Evolutionary conservation across 2,888 invertebrate genomes (phyloP).

Genomic region (Trichogramma evanescens): DNA sequence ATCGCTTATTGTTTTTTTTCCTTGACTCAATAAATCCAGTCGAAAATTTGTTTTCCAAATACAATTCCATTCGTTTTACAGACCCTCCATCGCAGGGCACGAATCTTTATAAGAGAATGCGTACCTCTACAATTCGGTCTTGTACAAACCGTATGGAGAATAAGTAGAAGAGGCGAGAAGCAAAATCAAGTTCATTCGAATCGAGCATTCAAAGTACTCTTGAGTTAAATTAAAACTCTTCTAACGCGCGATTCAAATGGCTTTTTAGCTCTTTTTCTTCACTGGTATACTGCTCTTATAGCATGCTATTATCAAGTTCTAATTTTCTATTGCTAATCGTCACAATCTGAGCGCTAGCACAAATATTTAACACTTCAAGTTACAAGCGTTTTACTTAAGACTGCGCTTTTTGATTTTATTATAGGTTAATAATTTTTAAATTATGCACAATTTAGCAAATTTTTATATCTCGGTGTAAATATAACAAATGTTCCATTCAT

Average conservation of each 20-base stretch:
- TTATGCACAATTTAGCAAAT: too few species aligned
- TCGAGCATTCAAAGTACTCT: slow-evolving; percentile 21
- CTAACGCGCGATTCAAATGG: slow-evolving; percentile 2
- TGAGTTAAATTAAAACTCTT: slow-evolving; percentile 37
- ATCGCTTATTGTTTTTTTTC: background rate
- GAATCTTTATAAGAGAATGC: background rate
- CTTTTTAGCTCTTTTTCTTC: slow-evolving; percentile 6
- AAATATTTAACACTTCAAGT: too few species aligned
- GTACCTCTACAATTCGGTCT: background rate
- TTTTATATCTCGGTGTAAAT: too few species aligned
- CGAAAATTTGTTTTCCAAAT: too few species aligned
- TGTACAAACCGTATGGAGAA: background rate
- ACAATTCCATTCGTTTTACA: too few species aligned
- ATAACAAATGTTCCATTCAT: too few species aligned
- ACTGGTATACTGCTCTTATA: slow-evolving; percentile 11
- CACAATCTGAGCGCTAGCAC: too few species aligned
- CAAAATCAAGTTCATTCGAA: background rate
- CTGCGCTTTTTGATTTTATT: too few species aligned
- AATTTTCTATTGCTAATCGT: too few species aligned
- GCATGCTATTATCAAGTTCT: too few species aligned
- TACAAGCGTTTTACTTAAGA: too few species aligned
- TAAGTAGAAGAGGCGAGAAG: background rate
- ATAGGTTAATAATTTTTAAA: too few species aligned
- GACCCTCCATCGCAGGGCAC: background rate
- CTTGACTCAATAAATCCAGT: background rate